Percentiles rank a stretch among this genome's conserved stretches.
Conservation (phyloP, 2,113 vertebrate genomes). For the Cyanistes caeruleus region DNA sequence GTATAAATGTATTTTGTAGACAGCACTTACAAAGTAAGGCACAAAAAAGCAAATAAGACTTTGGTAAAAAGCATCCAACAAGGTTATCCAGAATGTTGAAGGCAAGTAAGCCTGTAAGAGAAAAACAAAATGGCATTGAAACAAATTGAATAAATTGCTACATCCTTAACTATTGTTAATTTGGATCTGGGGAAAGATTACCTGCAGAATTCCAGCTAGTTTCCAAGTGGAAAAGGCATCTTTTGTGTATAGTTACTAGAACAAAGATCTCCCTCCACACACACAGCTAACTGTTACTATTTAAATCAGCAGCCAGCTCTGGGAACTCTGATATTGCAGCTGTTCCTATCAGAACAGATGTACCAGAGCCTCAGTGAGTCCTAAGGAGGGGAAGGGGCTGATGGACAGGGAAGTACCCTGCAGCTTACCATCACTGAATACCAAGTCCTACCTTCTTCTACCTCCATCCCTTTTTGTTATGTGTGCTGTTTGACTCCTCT, state of each 20-base stretch:
- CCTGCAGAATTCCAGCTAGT: not conserved
- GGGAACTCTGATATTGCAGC: not conserved
- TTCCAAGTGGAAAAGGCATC: not conserved
- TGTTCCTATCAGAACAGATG: not conserved
- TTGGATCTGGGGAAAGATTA: not conserved
- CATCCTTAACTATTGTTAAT: not conserved
- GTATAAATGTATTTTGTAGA: not conserved
- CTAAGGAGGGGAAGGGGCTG: not conserved
- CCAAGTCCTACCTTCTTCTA: not conserved
- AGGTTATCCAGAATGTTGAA: conserved; percentile 77
- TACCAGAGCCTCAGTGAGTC: not conserved
- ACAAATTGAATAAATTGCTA: not conserved
- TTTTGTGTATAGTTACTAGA: not conserved
- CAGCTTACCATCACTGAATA: not conserved
- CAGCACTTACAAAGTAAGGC: conserved; percentile 79
- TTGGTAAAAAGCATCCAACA: conserved; percentile 84
- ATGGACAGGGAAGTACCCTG: not conserved
- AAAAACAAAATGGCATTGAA: not conserved
- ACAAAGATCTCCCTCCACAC: not conserved
- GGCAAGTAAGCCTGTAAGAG: conserved; percentile 72
- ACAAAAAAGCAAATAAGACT: conserved; percentile 82
- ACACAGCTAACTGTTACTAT: not conserved
- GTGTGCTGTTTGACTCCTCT: not conserved
- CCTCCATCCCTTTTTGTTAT: not conserved
- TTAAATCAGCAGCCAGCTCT: not conserved